A percentile compares a stretch with the other conserved stretches of the same genome.
These are phyloP conservation scores for Gracilinanus agilis DNA, from an alignment of 2,113 vertebrate genomes.

Conservation along the genomic window DNA sequence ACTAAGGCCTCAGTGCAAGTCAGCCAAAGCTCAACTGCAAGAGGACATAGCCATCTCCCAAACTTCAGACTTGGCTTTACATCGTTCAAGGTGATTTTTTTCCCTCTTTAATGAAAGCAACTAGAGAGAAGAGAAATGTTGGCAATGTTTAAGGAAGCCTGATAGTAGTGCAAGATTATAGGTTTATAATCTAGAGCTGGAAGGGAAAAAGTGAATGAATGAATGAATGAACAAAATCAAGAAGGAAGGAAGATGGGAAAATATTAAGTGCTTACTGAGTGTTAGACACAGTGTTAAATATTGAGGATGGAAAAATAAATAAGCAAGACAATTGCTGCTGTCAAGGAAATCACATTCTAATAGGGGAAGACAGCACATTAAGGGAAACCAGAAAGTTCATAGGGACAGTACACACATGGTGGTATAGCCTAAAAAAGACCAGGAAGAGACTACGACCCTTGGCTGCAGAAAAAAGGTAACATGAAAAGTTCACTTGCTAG, in stretches of 20 bases:
- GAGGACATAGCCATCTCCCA: neutral
- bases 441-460: neutral
- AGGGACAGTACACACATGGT: neutral
- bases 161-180: neutral
- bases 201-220: neutral
- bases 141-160: neutral
- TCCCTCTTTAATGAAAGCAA: neutral
- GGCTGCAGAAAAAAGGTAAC: neutral
- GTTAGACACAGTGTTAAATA: neutral
- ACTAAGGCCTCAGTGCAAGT: neutral
- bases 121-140: neutral
- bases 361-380: neutral
- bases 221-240: neutral
- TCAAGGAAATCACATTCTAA: neutral
- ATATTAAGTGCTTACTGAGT: too few species aligned
- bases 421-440: neutral
- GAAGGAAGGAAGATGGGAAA: neutral
- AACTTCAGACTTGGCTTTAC: neutral
- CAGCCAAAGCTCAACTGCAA: neutral
- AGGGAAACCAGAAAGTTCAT: neutral
- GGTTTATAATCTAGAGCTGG: neutral
- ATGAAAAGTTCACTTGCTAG: neutral
- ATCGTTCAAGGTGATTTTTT: neutral
- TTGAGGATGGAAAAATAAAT: neutral
- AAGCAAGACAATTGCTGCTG: neutral